These are phyloP conservation scores for Tarsius wallacei DNA, from an alignment of 2,797 vertebrate genomes.

Conservation along the genomic window DNA sequence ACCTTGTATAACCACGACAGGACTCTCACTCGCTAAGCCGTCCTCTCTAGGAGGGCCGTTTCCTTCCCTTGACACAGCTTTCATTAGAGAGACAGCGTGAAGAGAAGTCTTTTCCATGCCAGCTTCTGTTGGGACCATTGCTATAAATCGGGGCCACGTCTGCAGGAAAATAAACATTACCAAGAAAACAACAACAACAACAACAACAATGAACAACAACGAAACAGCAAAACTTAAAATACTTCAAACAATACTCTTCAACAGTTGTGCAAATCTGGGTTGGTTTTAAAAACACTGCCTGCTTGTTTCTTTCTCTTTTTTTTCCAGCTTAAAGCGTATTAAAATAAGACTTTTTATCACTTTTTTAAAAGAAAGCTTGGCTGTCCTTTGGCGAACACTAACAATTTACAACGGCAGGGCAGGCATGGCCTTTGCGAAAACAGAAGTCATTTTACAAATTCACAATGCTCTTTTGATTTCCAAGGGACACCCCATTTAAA, in stretches of 20 bases:
- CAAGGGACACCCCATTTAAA: constrained; percentile 94
- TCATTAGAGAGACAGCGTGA: constrained; percentile 72
- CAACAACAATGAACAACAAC: constrained; percentile 71
- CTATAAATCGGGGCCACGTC: constrained; percentile 72
- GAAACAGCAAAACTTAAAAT: constrained; percentile 83
- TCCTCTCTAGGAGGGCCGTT: constrained; percentile 82
- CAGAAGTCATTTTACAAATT: constrained; percentile 96
- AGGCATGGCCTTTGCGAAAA: constrained; percentile 91
- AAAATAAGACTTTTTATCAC: constrained; percentile 91
- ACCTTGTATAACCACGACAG: constrained; percentile 83
- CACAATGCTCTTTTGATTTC: constrained; percentile 95
- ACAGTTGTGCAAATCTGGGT: constrained; percentile 93
- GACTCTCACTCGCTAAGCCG: constrained; percentile 85
- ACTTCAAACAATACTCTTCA: constrained; percentile 85
- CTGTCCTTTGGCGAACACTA: constrained; percentile 93
- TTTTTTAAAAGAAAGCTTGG: constrained; percentile 94
- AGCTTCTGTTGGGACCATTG: constrained; percentile 69
- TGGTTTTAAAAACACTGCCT: constrained; percentile 90
- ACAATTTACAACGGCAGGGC: constrained; percentile 94
- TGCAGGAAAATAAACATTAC: constrained; percentile 70
- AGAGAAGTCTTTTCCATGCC: constrained; percentile 83
- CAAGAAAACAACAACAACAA: constrained; percentile 74
- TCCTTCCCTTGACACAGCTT: constrained; percentile 82
- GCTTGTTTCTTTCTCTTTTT: constrained; percentile 77
- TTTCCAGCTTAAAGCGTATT: constrained; percentile 91